Evolutionary conservation across 1,140 invertebrate genomes (phyloP).

Genomic region (Apis cerana): DNA sequence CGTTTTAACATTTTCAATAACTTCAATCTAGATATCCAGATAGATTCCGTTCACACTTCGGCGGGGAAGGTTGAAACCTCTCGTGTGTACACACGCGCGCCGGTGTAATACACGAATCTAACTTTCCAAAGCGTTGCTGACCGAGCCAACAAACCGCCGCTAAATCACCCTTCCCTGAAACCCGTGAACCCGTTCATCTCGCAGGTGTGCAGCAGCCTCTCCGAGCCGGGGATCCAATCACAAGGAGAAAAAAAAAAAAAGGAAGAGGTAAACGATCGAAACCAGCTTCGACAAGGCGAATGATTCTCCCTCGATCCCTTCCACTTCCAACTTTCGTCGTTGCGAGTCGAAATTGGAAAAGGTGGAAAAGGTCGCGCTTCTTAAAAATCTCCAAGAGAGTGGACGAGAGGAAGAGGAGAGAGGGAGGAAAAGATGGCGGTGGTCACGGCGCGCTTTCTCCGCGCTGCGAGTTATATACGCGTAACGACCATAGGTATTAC

Average conservation of each 20-base stretch:
- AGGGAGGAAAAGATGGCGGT: neutral
- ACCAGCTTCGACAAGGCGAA: conserved; percentile 44
- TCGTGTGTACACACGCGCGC: no score
- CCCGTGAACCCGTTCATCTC: conserved; percentile 65
- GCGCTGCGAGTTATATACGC: conserved; percentile 74
- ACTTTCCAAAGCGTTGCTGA: conserved; percentile 45
- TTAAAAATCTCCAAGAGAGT: no score
- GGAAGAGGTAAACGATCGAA: conserved; percentile 43
- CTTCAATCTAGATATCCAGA: no score
- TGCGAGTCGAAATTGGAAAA: no score
- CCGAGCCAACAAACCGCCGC: conserved; percentile 73
- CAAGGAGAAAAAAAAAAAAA: conserved; percentile 43
- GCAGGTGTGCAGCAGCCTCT: conserved; percentile 53
- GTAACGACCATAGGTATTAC: conserved; percentile 75
- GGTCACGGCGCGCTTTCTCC: conserved; percentile 61
- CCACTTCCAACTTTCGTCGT: no score
- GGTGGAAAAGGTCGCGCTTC: no score
- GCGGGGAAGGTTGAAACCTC: no score
- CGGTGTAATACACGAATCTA: neutral
- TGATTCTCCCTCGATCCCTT: conserved; percentile 5
- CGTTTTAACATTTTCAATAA: no score
- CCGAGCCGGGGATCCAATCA: neutral
- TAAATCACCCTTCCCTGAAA: conserved; percentile 75
- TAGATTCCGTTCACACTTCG: no score
- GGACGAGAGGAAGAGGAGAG: no score